Evolutionary conservation across 2,888 invertebrate species (phyloP).

Genomic region (Crioceris asparagi): DNA sequence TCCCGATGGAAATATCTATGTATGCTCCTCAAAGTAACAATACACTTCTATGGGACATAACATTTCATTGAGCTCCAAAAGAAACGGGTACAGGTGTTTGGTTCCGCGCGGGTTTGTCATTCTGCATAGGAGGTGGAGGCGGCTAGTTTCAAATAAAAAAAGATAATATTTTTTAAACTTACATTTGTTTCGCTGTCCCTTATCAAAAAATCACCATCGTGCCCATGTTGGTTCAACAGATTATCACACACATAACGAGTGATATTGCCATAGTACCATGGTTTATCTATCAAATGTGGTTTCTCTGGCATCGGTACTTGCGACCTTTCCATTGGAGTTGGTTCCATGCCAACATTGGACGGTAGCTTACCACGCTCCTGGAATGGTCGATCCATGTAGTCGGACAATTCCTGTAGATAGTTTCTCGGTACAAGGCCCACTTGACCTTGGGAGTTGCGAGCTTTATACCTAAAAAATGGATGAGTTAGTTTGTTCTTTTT

Average conservation of each 20-base stretch:
- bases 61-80: no score
- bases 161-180: constrained; percentile 38
- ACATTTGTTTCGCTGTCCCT: constrained; percentile 99
- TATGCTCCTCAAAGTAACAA: no score
- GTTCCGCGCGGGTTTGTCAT: no score
- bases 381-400: constrained; percentile 78
- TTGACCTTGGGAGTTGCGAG: constrained; percentile 85
- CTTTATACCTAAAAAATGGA: constrained; percentile 53
- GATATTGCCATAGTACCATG: constrained; percentile 97
- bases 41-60: no score
- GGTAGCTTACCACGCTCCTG: no score
- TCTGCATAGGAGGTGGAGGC: no score
- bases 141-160: no score
- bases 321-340: constrained; percentile 36
- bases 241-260: constrained; percentile 94
- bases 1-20: no score
- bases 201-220: constrained; percentile 97
- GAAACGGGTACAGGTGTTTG: no score
- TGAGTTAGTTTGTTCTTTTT: background rate
- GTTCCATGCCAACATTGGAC: no score
- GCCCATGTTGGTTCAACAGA: constrained; percentile 87
- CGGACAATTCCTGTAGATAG: constrained; percentile 85
- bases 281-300: constrained; percentile 66
- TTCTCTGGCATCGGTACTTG: constrained; percentile 41
- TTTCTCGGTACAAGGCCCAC: constrained; percentile 92